phyloP scores from a whole-genome alignment of 2,113 vertebrate species.

The Cygnus atratus region DNA sequence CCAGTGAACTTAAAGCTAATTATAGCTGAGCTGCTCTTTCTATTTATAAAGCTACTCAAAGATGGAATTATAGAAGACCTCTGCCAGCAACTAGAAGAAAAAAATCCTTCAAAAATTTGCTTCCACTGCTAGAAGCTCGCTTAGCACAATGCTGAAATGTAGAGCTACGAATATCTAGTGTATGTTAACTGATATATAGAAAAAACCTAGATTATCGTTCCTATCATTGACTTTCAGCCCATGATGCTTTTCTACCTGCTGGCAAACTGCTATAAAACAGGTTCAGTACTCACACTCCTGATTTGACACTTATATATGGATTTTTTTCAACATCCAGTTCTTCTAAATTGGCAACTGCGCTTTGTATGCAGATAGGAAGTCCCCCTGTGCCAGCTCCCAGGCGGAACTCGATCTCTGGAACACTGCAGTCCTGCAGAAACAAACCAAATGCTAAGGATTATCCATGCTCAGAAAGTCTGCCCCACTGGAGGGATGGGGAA shows the following conservation, averaged over 20 bases:
- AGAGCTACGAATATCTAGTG: not conserved
- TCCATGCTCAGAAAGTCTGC: not conserved
- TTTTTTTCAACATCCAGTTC: conserved; percentile 71
- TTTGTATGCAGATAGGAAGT: conserved; percentile 65
- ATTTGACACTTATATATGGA: conserved; percentile 74
- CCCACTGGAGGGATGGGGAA: accelerated
- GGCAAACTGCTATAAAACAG: not conserved
- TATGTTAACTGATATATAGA: not conserved
- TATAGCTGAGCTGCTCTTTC: not conserved
- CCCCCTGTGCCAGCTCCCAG: conserved; percentile 9
- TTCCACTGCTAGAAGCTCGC: not conserved
- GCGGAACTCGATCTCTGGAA: conserved; percentile 81
- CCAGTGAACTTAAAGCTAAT: not conserved
- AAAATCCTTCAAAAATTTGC: not conserved
- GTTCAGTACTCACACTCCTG: conserved; percentile 81
- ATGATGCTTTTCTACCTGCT: not conserved
- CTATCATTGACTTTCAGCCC: not conserved
- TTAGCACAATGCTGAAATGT: not conserved
- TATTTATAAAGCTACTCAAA: conserved; percentile 29
- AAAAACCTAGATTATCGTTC: not conserved
- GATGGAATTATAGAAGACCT: not conserved
- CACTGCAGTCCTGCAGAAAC: conserved; percentile 71
- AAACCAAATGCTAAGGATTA: not conserved
- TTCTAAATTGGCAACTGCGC: conserved; percentile 72
- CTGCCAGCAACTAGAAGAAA: not conserved